Evolutionary conservation across 1,140 invertebrate species (phyloP), one percentile per base, ranked within the genome.

Genomic region (Parasteatoda tepidariorum): DNA sequence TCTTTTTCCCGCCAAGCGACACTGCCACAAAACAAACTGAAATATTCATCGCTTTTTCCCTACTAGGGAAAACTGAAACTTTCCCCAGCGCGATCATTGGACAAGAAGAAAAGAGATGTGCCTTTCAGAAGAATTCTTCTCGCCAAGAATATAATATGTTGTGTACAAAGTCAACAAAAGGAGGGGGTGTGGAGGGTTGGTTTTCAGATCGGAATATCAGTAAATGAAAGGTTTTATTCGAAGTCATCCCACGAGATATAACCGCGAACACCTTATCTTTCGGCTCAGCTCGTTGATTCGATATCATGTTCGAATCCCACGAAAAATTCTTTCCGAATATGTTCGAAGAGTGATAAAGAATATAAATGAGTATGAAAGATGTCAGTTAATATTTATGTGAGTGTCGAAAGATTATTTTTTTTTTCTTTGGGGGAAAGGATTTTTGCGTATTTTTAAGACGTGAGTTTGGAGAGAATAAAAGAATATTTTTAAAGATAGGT

Each of bases 1-100:
- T 48, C 38, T 48, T 48, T 48, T 48, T 48, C 57, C 24, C 57
- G 57, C 57, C 18, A 7, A 22, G 18, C 57, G 57, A 59, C 57
- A 26, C 57, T n/a, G n/a, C 18, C 57, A 59, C 57, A 59, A 59
- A 59, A 59, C 57, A 59, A 59, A 59, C 57, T 59, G 57, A 59
- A 59, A 59, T 59, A 59, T 59, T 59, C 57, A 59, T 59, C 57
- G 57, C 57, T 59, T 59, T 59, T 59, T 59, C 57, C 57, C 38
- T 48, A 9, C 38, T 48, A 22, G n/a, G n/a, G n/a, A 59, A 59
- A 59, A 59, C 18, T n/a, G 57, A 26, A 59, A 26, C 24, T 59
- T 26, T 26, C n/a, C 24, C 57, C 57, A n/a, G n/a, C n/a, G n/a
- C n/a, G 2, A 59, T 59, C 38, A 48, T 48, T 48, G 38, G 38